Conservation (phyloP, 2,797 vertebrate genomes). For the Oryzias sinensis region DNA sequence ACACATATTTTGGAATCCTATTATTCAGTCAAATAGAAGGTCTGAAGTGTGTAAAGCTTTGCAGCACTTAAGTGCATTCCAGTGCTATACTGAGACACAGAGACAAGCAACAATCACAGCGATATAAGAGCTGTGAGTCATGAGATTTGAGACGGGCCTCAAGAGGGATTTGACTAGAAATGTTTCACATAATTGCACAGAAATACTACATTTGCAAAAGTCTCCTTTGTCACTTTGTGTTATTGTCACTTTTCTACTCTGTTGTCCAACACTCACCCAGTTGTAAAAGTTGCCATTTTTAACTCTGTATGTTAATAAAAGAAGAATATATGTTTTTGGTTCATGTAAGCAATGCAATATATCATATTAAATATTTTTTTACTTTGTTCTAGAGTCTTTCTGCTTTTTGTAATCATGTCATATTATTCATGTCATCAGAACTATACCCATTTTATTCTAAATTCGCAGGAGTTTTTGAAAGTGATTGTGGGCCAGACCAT, state of each 20-base stretch:
- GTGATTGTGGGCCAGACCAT: too few species aligned
- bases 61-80: slow-evolving; percentile 18
- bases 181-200: slow-evolving; percentile 27
- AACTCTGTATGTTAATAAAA: too few species aligned
- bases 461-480: too few species aligned
- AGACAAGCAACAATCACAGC: slow-evolving; percentile 32
- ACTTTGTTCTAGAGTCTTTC: too few species aligned
- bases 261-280: slow-evolving; percentile 9
- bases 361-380: too few species aligned
- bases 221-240: slow-evolving; percentile 3
- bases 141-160: slow-evolving; percentile 55
- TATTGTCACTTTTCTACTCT: slow-evolving; percentile 9
- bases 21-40: slow-evolving; percentile 24
- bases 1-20: slow-evolving; percentile 20
- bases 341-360: too few species aligned
- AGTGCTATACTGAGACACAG: slow-evolving; percentile 10
- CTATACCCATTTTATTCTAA: too few species aligned
- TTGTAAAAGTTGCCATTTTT: slow-evolving; percentile 8
- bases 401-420: too few species aligned
- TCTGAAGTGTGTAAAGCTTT: slow-evolving; percentile 28
- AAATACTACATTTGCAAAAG: slow-evolving; percentile 16
- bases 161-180: slow-evolving; percentile 53
- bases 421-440: too few species aligned
- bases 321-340: too few species aligned
- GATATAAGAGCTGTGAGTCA: slow-evolving; percentile 46